phyloP scores from a whole-genome alignment of 1,140 invertebrate species.

The Drosophila nigrodunni region DNA sequence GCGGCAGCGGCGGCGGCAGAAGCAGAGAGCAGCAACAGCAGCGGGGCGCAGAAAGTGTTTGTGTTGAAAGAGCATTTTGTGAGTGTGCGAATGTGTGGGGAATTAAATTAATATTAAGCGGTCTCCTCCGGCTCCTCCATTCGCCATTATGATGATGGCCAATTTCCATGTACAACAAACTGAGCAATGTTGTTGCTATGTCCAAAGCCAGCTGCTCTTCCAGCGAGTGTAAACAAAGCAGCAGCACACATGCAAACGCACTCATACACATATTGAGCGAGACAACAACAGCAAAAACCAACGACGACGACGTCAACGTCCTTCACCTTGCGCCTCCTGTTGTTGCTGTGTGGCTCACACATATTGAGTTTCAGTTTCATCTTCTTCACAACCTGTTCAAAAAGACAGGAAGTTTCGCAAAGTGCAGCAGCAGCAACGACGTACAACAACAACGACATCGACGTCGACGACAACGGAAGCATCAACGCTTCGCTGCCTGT shows the following conservation, averaged over 20 bases:
- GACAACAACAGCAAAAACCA: not conserved
- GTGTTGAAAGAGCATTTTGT: slow-evolving; percentile 56
- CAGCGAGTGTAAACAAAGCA: slow-evolving; percentile 75
- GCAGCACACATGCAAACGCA: slow-evolving; percentile 36
- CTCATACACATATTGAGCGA: slow-evolving; percentile 12
- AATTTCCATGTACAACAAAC: slow-evolving; percentile 42
- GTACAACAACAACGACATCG: slow-evolving; percentile 20
- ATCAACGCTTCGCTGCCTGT: slow-evolving; percentile 47
- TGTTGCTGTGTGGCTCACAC: slow-evolving; percentile 30
- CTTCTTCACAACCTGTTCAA: slow-evolving; percentile 75
- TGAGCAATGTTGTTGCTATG: slow-evolving; percentile 26
- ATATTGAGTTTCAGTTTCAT: slow-evolving; percentile 74
- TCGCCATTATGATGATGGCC: slow-evolving; percentile 55
- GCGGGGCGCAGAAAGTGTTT: slow-evolving; percentile 23
- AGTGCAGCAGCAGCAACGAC: slow-evolving; percentile 61
- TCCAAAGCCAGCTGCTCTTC: slow-evolving; percentile 63
- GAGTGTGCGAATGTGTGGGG: slow-evolving; percentile 31
- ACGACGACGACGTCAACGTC: slow-evolving; percentile 52
- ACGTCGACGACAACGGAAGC: slow-evolving; percentile 35
- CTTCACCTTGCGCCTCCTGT: slow-evolving; percentile 66
- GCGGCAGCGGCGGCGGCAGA: not conserved
- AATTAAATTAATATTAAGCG: slow-evolving; percentile 76
- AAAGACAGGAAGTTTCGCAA: slow-evolving; percentile 76
- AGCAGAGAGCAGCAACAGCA: not conserved
- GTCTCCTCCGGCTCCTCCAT: slow-evolving; percentile 33